Conservation (phyloP, 23 tunicate genomes). For the Halocynthia aurantium region DNA sequence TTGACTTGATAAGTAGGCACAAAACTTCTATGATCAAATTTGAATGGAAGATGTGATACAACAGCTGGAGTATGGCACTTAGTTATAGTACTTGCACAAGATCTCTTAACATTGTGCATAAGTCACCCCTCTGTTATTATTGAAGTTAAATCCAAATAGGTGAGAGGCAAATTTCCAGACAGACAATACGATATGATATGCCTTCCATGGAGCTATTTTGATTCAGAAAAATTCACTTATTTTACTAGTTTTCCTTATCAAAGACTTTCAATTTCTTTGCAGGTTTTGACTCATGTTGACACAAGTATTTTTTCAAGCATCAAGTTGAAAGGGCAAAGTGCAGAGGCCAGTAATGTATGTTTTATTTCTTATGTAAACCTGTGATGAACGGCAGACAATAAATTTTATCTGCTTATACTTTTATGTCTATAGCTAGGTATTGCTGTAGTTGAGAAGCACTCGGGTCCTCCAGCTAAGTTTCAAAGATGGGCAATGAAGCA, state of each 20-base stretch:
- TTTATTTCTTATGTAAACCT: neutral
- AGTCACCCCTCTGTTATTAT: no score
- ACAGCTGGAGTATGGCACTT: neutral
- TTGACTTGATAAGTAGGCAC: neutral
- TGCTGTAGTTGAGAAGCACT: constrained; percentile 4
- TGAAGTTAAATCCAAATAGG: no score
- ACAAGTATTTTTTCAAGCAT: constrained; percentile 26
- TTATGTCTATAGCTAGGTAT: neutral
- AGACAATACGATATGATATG: no score
- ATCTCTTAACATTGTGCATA: no score
- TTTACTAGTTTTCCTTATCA: no score
- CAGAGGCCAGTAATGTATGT: constrained; percentile 6
- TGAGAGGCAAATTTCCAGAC: no score
- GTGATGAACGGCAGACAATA: no score
- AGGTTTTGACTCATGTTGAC: neutral
- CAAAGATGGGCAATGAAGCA: constrained; percentile 91
- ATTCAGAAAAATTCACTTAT: no score
- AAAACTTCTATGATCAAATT: constrained; percentile 16
- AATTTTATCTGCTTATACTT: neutral
- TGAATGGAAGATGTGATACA: neutral
- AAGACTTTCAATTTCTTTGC: neutral
- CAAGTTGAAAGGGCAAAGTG: constrained; percentile 17
- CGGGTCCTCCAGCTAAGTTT: constrained; percentile 14
- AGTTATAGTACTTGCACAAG: no score
- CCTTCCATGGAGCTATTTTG: no score